A percentile compares a stretch with the other conserved stretches of the same genome.
Conservation (phyloP, 1,140 invertebrate genomes). For the Leptonema lineaticorne region DNA sequence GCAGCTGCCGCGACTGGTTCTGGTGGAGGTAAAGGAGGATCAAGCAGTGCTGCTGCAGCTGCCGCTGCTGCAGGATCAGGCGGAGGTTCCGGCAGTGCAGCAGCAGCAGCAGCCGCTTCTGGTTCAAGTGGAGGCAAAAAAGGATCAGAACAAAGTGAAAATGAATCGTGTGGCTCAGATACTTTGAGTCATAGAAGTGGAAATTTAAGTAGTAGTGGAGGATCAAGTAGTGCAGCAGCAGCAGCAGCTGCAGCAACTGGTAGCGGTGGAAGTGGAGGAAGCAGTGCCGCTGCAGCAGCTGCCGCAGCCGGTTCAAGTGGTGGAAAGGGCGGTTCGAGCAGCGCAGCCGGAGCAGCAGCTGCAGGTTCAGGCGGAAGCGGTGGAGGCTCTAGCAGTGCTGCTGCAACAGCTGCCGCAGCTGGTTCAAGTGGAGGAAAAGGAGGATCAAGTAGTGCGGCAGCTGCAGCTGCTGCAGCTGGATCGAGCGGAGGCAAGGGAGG, state of each 20-base stretch:
- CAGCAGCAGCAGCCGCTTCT: background rate
- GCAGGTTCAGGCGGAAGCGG: background rate
- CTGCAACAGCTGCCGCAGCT: background rate
- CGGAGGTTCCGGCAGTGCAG: background rate
- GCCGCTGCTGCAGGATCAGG: background rate
- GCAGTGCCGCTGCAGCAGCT: background rate
- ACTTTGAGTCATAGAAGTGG: too few species aligned
- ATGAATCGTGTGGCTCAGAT: slow-evolving; percentile 47
- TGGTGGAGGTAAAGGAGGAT: background rate
- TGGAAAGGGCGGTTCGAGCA: background rate
- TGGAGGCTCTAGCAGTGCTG: background rate
- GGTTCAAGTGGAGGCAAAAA: background rate
- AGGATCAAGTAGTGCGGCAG: slow-evolving; percentile 37
- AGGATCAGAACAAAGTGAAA: slow-evolving; percentile 23
- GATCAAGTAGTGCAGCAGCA: slow-evolving; percentile 49
- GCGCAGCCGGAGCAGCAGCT: background rate
- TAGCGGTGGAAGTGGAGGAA: slow-evolving; percentile 39
- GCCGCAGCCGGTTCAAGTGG: background rate
- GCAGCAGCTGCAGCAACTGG: slow-evolving; percentile 46
- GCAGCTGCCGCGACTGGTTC: background rate
- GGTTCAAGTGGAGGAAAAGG: slow-evolving; percentile 37
- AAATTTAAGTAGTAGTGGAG: too few species aligned
- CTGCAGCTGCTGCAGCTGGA: slow-evolving; percentile 19
- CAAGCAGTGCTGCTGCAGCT: background rate
- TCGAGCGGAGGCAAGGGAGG: background rate